Conservation (phyloP, 2,888 invertebrate species). For the Noctuana brunneofusca region DNA sequence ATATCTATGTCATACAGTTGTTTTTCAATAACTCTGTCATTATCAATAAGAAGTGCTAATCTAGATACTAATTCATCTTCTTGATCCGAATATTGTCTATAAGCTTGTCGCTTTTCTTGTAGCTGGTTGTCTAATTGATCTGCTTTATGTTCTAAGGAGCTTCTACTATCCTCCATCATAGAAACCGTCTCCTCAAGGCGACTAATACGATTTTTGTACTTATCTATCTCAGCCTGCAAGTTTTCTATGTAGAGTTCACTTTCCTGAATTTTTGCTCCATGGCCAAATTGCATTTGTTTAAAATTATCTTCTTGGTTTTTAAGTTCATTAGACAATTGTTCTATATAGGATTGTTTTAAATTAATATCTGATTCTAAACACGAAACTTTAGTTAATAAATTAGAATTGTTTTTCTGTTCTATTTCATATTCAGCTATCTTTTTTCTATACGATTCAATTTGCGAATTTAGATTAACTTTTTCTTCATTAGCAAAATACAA, state of each 20-base stretch:
- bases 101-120: constrained; percentile 82
- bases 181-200: constrained; percentile 86
- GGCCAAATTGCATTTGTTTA: constrained; percentile 70
- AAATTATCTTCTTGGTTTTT: constrained; percentile 63
- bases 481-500: constrained; percentile 54
- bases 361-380: constrained; percentile 64
- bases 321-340: constrained; percentile 59
- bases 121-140: constrained; percentile 84
- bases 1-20: constrained; percentile 83
- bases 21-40: constrained; percentile 85
- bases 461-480: constrained; percentile 53
- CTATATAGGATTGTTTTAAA: constrained; percentile 66
- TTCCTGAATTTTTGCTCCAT: constrained; percentile 88
- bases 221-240: constrained; percentile 85
- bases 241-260: constrained; percentile 89
- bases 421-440: constrained; percentile 71
- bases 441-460: constrained; percentile 64
- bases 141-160: constrained; percentile 83
- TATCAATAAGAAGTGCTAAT: constrained; percentile 83
- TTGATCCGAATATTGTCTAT: constrained; percentile 83
- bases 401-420: constrained; percentile 68
- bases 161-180: constrained; percentile 83
- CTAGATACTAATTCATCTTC: constrained; percentile 85
- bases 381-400: constrained; percentile 66
- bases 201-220: constrained; percentile 84